Conservation (phyloP, 2,888 invertebrate genomes). For the Timema podura region DNA sequence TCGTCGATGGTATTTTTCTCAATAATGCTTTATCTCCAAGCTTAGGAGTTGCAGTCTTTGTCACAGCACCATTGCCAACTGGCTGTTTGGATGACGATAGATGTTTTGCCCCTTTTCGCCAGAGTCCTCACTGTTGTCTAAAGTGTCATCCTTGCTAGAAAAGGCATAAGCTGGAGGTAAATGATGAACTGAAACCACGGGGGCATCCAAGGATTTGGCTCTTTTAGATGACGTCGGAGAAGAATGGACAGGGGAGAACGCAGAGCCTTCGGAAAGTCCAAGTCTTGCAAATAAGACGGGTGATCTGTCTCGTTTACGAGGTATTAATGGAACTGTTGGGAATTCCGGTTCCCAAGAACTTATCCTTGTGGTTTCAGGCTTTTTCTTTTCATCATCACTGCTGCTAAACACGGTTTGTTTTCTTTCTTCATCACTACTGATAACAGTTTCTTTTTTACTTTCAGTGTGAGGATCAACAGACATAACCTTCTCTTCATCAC, state of each 20-base stretch:
- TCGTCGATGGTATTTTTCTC: constrained; percentile 3
- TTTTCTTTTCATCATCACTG: neutral
- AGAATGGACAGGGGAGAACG: constrained; percentile 65
- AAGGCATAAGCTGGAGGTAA: constrained; percentile 80
- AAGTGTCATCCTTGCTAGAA: constrained; percentile 84
- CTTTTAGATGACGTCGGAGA: constrained; percentile 71
- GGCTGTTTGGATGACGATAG: neutral
- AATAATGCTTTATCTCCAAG: neutral
- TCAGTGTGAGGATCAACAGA: neutral
- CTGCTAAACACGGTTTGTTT: neutral
- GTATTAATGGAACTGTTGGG: constrained; percentile 16
- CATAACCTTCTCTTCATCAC: neutral
- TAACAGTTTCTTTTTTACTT: constrained; percentile 15
- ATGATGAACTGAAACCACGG: constrained; percentile 73
- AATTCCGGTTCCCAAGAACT: neutral
- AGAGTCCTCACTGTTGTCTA: constrained; percentile 50
- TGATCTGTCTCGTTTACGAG: constrained; percentile 66
- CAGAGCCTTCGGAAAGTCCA: constrained; percentile 81
- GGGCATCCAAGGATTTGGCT: constrained; percentile 80
- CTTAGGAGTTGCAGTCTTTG: neutral
- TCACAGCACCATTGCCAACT: neutral
- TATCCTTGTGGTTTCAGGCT: neutral
- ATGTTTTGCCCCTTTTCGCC: neutral
- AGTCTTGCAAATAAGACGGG: constrained; percentile 73
- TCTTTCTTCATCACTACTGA: constrained; percentile 13